phyloP scores from a whole-genome alignment of 2,888 invertebrate genomes.

The Drosophila multiciliata region DNA sequence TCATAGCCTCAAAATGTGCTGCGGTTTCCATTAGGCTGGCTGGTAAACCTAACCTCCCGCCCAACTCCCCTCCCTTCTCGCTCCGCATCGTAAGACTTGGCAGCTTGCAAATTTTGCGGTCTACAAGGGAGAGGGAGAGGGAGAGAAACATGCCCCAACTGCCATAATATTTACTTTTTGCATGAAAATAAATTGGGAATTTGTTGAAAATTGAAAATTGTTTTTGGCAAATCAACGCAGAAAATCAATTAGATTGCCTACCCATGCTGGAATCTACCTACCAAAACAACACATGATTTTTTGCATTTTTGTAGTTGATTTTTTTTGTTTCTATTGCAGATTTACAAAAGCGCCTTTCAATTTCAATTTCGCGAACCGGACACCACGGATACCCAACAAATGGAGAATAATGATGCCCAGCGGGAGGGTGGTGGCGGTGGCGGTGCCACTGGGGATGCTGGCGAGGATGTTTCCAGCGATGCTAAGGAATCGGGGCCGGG shows the following conservation, averaged over 20 bases:
- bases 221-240: slow-evolving; percentile 60
- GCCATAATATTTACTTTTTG: slow-evolving; percentile 73
- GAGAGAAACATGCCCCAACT: slow-evolving; percentile 39
- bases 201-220: slow-evolving; percentile 63
- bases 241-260: slow-evolving; percentile 78
- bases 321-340: slow-evolving; percentile 59
- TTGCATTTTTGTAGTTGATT: slow-evolving; percentile 6
- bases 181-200: slow-evolving; percentile 77
- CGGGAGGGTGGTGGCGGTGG: slow-evolving; percentile 20
- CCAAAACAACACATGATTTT: slow-evolving; percentile 47
- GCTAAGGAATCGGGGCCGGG: slow-evolving; percentile 79
- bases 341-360: slow-evolving; percentile 84
- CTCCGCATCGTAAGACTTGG: slow-evolving; percentile 39
- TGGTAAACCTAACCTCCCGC: slow-evolving; percentile 7
- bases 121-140: slow-evolving; percentile 22
- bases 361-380: slow-evolving; percentile 84
- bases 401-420: slow-evolving; percentile 68
- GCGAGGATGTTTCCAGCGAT: slow-evolving; percentile 63
- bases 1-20: slow-evolving; percentile 77
- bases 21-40: slow-evolving; percentile 77
- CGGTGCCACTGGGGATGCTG: slow-evolving; percentile 43
- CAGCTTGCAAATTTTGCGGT: slow-evolving; percentile 78
- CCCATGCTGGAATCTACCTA: slow-evolving; percentile 32
- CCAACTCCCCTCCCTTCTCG: neutral
- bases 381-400: slow-evolving; percentile 72